Evolutionary conservation across 2,113 vertebrate genomes (phyloP).

Genomic region (Epinephelus cyanopodus): DNA sequence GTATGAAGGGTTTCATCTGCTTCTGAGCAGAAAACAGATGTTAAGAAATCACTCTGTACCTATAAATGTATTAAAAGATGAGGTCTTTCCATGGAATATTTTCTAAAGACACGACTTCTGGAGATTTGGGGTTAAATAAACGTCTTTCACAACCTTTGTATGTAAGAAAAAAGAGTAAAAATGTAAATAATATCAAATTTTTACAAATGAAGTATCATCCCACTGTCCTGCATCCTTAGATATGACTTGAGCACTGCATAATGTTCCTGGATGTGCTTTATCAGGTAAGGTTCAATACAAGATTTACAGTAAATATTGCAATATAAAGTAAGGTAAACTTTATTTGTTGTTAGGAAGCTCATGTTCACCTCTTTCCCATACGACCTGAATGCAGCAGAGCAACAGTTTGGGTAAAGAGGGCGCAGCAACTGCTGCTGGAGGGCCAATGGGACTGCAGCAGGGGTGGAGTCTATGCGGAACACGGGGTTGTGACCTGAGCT

Average conservation of each 20-base stretch:
- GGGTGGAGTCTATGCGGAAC: constrained; percentile 33
- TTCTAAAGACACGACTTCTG: background rate
- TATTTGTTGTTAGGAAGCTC: background rate
- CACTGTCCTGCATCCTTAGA: background rate
- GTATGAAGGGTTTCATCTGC: background rate
- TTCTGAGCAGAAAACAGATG: background rate
- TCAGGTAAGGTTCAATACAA: background rate
- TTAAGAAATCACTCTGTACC: background rate
- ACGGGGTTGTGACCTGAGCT: constrained; percentile 41
- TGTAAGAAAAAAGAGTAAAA: background rate
- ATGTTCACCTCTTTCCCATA: background rate
- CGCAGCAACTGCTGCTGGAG: background rate
- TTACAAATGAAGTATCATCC: background rate
- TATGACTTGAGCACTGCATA: background rate
- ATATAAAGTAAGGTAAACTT: background rate
- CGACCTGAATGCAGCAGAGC: constrained; percentile 27
- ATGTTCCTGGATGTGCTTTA: background rate
- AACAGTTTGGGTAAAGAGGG: constrained; percentile 11
- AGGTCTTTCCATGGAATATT: background rate
- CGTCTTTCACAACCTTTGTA: background rate
- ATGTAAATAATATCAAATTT: background rate
- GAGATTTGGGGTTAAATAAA: background rate
- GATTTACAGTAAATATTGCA: background rate
- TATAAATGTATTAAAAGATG: background rate
- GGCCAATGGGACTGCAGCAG: constrained; percentile 33